Percentiles rank a stretch among this genome's conserved stretches.
phyloP scores from a whole-genome alignment of 1,140 invertebrate genomes.

The Coptotermes formosanus region DNA sequence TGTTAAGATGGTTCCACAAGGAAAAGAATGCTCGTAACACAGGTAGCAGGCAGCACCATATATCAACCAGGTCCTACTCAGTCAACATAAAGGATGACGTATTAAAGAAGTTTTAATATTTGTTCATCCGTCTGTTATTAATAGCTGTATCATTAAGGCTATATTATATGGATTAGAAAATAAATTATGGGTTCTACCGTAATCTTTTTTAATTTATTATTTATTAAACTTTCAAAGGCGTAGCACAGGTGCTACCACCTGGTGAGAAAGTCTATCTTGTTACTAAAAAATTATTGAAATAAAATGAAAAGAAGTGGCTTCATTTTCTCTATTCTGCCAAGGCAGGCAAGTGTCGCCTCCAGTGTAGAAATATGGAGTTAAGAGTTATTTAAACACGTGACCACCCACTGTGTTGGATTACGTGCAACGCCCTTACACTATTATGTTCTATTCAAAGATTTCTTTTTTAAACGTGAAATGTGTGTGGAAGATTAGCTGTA shows the following conservation, averaged over 20 bases:
- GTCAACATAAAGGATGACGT: slow-evolving; percentile 22
- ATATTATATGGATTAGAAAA: slow-evolving; percentile 33
- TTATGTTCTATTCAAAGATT: not conserved
- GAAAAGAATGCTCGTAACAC: not conserved
- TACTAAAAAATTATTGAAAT: not conserved
- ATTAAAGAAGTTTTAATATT: slow-evolving; percentile 22
- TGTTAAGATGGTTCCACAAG: not conserved
- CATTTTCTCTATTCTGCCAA: slow-evolving; percentile 19
- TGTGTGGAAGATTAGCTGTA: not conserved
- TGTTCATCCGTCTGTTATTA: slow-evolving; percentile 29
- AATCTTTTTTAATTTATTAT: slow-evolving; percentile 23
- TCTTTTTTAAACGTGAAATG: not conserved
- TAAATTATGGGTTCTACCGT: slow-evolving; percentile 29
- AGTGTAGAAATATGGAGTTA: slow-evolving; percentile 5
- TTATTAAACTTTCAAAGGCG: slow-evolving; percentile 20
- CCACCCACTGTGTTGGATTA: slow-evolving; percentile 20
- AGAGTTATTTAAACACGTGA: slow-evolving; percentile 21
- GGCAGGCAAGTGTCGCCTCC: slow-evolving; percentile 3
- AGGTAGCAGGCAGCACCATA: slow-evolving; percentile 18
- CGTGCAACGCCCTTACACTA: not conserved
- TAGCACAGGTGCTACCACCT: slow-evolving; percentile 24
- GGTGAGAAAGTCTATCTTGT: slow-evolving; percentile 21
- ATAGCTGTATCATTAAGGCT: slow-evolving; percentile 33
- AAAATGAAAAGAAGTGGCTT: slow-evolving; percentile 14
- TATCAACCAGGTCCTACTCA: not conserved